These are phyloP conservation scores for Eurystomus glaucurus DNA, from an alignment of 2,797 vertebrate species.

Conservation along the genomic window DNA sequence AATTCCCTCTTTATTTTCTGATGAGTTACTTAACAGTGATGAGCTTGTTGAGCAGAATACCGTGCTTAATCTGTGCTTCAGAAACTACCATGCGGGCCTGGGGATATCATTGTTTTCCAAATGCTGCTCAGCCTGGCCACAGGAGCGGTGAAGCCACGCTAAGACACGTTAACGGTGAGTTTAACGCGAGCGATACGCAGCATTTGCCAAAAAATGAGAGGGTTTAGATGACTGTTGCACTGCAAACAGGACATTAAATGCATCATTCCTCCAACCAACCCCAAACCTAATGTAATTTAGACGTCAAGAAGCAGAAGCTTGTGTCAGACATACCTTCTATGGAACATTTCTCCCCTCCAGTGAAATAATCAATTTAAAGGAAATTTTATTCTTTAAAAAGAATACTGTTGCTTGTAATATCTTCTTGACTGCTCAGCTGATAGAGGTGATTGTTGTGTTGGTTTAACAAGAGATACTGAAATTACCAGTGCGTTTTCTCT, in stretches of 20 bases:
- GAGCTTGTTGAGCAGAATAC: constrained; percentile 80
- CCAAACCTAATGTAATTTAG: background rate
- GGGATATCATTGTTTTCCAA: constrained; percentile 66
- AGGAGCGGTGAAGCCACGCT: constrained; percentile 71
- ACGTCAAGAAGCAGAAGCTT: background rate
- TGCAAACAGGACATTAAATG: background rate
- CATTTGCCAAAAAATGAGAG: constrained; percentile 52
- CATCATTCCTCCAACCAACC: background rate
- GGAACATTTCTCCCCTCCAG: background rate
- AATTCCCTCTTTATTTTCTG: constrained; percentile 87
- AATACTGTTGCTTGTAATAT: background rate
- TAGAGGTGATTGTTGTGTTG: constrained; percentile 21
- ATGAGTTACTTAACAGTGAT: constrained; percentile 87
- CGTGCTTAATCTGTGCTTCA: constrained; percentile 76
- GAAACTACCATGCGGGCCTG: constrained; percentile 59
- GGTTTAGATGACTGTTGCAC: background rate
- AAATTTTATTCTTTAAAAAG: background rate
- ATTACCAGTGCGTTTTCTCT: constrained; percentile 3
- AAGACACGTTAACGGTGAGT: constrained; percentile 55
- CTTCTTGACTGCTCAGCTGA: constrained; percentile 11
- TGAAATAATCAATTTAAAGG: background rate
- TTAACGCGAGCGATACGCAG: background rate
- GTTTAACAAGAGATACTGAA: background rate
- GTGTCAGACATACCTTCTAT: background rate
- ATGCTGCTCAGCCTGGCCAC: constrained; percentile 68